Evolutionary conservation across 2,797 vertebrate genomes (phyloP).

Genomic region (Darevskia mixta): DNA sequence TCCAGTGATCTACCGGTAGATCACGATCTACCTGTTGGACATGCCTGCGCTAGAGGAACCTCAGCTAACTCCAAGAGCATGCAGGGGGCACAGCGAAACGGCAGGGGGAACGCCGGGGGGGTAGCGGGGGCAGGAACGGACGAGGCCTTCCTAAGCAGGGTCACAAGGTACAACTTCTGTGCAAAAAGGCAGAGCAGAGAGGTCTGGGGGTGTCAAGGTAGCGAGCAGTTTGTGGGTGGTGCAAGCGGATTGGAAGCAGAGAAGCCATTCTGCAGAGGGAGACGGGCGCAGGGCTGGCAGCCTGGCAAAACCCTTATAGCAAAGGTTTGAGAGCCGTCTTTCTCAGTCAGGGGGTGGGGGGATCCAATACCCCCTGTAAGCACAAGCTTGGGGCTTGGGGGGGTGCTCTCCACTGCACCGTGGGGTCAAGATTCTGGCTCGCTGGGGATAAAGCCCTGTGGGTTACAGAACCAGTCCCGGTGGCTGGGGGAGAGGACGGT

Average conservation of each 20-base stretch:
- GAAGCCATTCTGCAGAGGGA: neutral
- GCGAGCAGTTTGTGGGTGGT: no score
- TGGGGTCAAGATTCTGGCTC: neutral
- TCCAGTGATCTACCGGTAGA: no score
- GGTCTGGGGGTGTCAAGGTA: no score
- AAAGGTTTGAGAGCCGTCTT: neutral
- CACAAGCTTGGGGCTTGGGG: neutral
- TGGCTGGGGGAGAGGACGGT: rapidly evolving
- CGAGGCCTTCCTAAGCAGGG: neutral
- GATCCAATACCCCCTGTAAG: neutral
- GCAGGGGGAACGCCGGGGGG: rapidly evolving
- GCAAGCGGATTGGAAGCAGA: neutral
- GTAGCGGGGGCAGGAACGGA: neutral
- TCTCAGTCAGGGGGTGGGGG: neutral
- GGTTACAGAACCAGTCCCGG: neutral
- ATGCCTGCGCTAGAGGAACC: neutral
- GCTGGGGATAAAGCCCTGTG: no score
- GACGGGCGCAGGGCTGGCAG: neutral
- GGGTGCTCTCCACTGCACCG: rapidly evolving
- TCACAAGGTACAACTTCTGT: rapidly evolving
- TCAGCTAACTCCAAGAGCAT: no score
- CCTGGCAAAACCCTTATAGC: neutral
- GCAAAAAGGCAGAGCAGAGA: neutral
- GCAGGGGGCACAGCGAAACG: no score
- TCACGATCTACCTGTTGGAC: no score